Evolutionary conservation across 1,140 invertebrate species (phyloP).

Genomic region (Antheraea mylitta): DNA sequence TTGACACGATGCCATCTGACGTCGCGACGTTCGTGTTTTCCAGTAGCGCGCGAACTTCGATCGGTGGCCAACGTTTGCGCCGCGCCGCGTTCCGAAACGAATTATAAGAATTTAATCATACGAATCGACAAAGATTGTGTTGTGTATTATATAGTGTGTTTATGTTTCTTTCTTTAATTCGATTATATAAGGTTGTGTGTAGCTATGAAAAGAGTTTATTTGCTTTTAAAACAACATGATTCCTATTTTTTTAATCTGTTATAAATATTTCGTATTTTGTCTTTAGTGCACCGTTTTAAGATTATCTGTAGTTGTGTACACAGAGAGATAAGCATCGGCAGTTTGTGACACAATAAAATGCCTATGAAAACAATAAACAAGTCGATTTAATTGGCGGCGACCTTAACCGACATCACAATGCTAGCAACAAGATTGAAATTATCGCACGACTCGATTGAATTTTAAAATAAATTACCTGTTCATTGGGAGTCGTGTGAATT

Average conservation of each 20-base stretch:
- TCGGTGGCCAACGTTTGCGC: constrained; percentile 38
- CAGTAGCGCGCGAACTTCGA: constrained; percentile 57
- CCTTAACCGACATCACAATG: constrained; percentile 23
- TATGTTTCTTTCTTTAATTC: constrained; percentile 18
- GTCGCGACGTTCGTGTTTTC: constrained; percentile 32
- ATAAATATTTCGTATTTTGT: background rate
- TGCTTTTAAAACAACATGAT: background rate
- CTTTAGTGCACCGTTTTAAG: constrained; percentile 16
- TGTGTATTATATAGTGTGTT: constrained; percentile 24
- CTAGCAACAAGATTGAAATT: too few species aligned
- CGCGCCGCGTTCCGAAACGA: constrained; percentile 39
- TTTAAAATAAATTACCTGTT: too few species aligned
- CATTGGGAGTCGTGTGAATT: too few species aligned
- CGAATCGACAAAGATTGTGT: constrained; percentile 36
- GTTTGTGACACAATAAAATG: too few species aligned
- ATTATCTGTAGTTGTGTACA: constrained; percentile 9
- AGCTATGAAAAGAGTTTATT: constrained; percentile 11
- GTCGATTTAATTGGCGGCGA: constrained; percentile 7
- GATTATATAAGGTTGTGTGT: constrained; percentile 31
- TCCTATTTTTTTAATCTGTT: too few species aligned
- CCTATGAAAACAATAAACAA: too few species aligned
- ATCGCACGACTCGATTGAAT: too few species aligned
- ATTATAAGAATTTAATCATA: constrained; percentile 29
- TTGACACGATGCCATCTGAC: constrained; percentile 36
- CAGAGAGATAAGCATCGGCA: too few species aligned